Evolutionary conservation across 2,113 vertebrate genomes (phyloP), one percentile per base, ranked within the genome.

Genomic region (Elephas maximus): DNA sequence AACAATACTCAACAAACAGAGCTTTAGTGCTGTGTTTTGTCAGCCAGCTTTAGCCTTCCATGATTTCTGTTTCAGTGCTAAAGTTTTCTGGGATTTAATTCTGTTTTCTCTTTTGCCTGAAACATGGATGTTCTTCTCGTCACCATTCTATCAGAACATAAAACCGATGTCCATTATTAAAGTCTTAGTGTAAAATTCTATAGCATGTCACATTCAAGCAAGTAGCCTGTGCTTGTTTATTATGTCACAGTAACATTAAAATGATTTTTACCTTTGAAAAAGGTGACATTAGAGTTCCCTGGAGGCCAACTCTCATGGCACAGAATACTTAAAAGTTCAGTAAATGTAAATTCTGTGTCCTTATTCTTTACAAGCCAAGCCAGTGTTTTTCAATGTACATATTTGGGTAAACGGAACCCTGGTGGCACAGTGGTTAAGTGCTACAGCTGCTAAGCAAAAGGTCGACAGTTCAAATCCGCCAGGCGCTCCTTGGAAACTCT

Each of bases 261-360:
- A 53, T 96, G 57, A 82, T 44, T 92, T 96, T 93, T 96, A 77
- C 8, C 69, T 94, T 84, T 85, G 48, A 48, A 97, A 93, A 96
- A 57, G 44, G 30, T 62, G 63, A 67, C 44, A n/a, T 82, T 87
- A 77, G n/a, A 80, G 44, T 86, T 96, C 28, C 69, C 24, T 80
- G 30, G 37, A 85, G 20, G 18, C 24, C 10, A 79, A 80, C 24
- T 93, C 71, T 45, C 21, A 45, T 57, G 26, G 18, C 41, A 7
- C 4, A 79, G 51, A 57, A 81, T 51, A 53, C 14, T 57, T 93
- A 17, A 48, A 94, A 93, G 97, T 82, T 88, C 71, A 44, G 45
- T 80, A 95, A 96, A 94, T 20, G 18, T 90, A 93, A 96, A 82
- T 96, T 30, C 45, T 91, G 17, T 60, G 8, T 5, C 65, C 89